Conservation (phyloP, 2,113 vertebrate species). For the Prinia subflava region DNA sequence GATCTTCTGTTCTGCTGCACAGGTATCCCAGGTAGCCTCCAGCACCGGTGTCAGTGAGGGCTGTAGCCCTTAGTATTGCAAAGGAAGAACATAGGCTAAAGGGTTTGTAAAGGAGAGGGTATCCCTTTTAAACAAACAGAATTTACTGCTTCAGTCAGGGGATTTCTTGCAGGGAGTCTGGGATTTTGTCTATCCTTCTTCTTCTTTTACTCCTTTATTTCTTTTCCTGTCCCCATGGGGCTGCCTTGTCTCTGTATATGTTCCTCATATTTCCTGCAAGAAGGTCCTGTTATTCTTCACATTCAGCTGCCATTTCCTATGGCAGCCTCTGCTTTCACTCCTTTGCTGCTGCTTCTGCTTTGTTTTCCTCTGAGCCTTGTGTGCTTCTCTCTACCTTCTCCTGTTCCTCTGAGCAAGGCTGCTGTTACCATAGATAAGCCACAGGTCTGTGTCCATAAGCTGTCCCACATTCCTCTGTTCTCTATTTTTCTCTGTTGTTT, state of each 20-base stretch:
- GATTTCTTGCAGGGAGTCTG: neutral
- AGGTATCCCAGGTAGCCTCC: neutral
- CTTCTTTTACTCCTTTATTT: neutral
- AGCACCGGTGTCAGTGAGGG: neutral
- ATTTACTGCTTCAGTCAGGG: neutral
- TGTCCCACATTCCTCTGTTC: neutral
- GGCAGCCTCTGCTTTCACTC: neutral
- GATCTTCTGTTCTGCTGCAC: neutral
- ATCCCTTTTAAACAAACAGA: neutral
- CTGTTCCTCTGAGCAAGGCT: neutral
- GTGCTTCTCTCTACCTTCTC: neutral
- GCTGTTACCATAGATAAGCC: neutral
- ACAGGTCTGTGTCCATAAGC: neutral
- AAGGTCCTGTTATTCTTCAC: neutral
- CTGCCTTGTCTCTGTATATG: neutral
- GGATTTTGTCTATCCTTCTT: neutral
- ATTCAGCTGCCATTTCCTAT: neutral
- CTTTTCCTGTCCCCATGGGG: neutral
- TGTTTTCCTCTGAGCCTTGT: neutral
- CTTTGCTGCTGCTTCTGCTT: neutral
- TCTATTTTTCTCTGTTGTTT: neutral
- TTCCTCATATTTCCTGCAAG: neutral
- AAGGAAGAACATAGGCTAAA: neutral
- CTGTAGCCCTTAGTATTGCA: neutral
- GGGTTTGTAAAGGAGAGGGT: neutral